These are phyloP conservation scores for Elegia similella DNA, from an alignment of 2,888 invertebrate genomes.

Conservation along the genomic window DNA sequence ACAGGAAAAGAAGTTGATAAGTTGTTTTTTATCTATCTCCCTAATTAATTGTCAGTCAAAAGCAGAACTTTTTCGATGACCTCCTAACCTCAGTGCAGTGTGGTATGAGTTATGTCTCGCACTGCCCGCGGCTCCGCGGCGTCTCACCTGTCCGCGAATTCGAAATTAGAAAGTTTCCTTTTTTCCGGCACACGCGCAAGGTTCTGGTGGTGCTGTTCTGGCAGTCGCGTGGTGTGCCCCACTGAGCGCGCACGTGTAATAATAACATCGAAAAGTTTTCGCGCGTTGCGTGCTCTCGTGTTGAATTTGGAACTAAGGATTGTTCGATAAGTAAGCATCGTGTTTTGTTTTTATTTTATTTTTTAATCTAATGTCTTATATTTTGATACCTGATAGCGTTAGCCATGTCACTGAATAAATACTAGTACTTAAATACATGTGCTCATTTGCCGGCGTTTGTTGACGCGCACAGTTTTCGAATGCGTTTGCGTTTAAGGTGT, in stretches of 20 bases:
- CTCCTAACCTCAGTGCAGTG: constrained; percentile 6
- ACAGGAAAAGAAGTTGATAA: no score
- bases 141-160: constrained; percentile 55
- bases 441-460: constrained; percentile 13
- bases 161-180: constrained; percentile 76
- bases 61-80: background rate
- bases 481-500: no score
- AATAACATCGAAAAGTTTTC: constrained; percentile 28
- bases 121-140: constrained; percentile 15
- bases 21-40: background rate
- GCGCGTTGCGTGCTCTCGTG: constrained; percentile 37
- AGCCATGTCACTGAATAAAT: no score
- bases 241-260: constrained; percentile 50
- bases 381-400: background rate
- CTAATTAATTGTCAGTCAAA: background rate
- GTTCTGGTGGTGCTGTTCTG: constrained; percentile 44
- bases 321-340: constrained; percentile 33
- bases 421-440: no score
- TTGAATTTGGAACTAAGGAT: constrained; percentile 31
- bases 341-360: constrained; percentile 19
- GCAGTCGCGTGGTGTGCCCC: constrained; percentile 64
- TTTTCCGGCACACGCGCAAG: constrained; percentile 61
- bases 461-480: constrained; percentile 8
- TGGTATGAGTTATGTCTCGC: no score
- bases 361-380: background rate